These are phyloP conservation scores for Macrobrachium rosenbergii DNA, from an alignment of 1,140 invertebrate species.

Conservation along the genomic window DNA sequence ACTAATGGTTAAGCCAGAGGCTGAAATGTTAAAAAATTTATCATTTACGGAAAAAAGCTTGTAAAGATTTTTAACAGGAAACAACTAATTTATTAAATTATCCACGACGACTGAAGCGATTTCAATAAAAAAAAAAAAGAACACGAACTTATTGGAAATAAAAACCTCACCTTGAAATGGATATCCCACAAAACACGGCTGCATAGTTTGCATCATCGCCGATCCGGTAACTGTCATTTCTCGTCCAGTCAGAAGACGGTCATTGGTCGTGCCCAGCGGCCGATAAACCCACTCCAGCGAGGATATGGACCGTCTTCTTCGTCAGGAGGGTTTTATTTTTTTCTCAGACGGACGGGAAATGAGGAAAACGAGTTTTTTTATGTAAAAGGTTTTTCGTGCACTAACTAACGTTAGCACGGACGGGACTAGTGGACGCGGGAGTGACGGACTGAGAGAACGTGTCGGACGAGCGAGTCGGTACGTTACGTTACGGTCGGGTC, in stretches of 20 bases:
- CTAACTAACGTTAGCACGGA: background rate
- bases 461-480: background rate
- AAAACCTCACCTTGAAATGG: constrained; percentile 57
- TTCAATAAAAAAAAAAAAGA: background rate
- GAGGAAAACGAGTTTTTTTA: too few species aligned
- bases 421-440: constrained; percentile 14
- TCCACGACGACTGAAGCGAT: too few species aligned
- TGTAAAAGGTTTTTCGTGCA: background rate
- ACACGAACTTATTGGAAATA: background rate
- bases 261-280: background rate
- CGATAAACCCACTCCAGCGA: background rate
- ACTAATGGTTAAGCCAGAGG: too few species aligned
- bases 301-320: too few species aligned
- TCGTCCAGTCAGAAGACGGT: background rate
- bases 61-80: too few species aligned
- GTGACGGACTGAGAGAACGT: background rate
- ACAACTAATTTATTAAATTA: too few species aligned
- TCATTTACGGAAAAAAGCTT: too few species aligned
- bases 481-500: background rate
- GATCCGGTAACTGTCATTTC: constrained; percentile 56
- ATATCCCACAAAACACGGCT: constrained; percentile 62
- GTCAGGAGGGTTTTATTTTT: too few species aligned
- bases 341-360: too few species aligned
- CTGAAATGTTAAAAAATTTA: too few species aligned
- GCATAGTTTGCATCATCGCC: constrained; percentile 60